Evolutionary conservation across 2,888 invertebrate genomes (phyloP).

Genomic region (Rhyacophila evoluta): DNA sequence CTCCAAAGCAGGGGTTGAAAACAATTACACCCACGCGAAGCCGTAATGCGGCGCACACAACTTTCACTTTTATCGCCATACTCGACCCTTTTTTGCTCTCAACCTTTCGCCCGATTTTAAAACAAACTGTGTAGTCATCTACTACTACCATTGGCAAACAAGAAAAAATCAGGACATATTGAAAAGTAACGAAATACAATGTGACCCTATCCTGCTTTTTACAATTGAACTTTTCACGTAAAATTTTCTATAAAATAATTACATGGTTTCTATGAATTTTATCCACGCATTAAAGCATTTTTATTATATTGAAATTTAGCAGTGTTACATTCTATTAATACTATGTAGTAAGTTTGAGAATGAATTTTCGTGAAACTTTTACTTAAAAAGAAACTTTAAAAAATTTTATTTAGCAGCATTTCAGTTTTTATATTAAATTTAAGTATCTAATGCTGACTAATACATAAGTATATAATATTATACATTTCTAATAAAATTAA

Average conservation of each 20-base stretch:
- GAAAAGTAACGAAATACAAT: slow-evolving; percentile 15
- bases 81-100: slow-evolving; percentile 51
- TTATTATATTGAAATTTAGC: no score
- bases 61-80: slow-evolving; percentile 52
- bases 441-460: no score
- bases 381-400: no score
- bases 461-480: no score
- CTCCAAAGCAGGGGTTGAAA: slow-evolving; percentile 38
- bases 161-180: slow-evolving; percentile 24
- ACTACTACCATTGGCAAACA: slow-evolving; percentile 1
- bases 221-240: not conserved
- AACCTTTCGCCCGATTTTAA: slow-evolving; percentile 38
- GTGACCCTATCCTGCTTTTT: not conserved
- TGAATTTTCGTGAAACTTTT: no score
- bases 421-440: no score
- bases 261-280: not conserved
- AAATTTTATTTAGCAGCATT: no score
- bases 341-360: no score
- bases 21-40: slow-evolving; percentile 48
- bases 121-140: slow-evolving; percentile 37
- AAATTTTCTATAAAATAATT: not conserved
- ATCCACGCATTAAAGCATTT: no score
- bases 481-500: no score
- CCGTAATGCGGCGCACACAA: slow-evolving; percentile 52
- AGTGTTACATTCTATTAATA: no score